phyloP scores from a whole-genome alignment of 2,113 vertebrate species.

The Sigmodon hispidus region DNA sequence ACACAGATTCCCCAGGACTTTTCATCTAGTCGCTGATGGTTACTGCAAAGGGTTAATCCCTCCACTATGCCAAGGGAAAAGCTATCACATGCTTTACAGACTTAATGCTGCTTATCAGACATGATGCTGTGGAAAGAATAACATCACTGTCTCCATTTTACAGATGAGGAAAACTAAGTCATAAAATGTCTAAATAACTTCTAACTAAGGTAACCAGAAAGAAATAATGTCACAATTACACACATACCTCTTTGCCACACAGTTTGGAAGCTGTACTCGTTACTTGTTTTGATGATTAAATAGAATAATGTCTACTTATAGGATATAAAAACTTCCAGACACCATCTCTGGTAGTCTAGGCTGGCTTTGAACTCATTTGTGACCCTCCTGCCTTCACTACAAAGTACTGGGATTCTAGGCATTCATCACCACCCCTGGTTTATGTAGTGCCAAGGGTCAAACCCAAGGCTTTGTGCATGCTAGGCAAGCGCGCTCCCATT shows the following conservation, averaged over 20 bases:
- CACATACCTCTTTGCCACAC: neutral
- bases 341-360: neutral
- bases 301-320: neutral
- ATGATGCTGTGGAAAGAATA: neutral
- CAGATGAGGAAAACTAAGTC: neutral
- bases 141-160: neutral
- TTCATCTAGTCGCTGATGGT: neutral
- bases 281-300: neutral
- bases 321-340: neutral
- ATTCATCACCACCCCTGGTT: neutral
- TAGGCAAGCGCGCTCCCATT: too few species aligned
- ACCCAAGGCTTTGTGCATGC: neutral
- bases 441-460: neutral
- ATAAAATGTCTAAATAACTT: neutral
- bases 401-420: neutral
- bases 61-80: neutral
- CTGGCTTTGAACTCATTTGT: neutral
- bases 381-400: neutral
- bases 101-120: neutral
- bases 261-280: neutral
- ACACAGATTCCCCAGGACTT: neutral
- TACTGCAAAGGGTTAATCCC: too few species aligned
- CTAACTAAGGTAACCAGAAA: neutral
- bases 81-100: neutral
- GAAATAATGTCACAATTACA: neutral